Evolutionary conservation across 2,113 vertebrate species (phyloP), one percentile per base, ranked within the genome.

Genomic region (Polyodon spathula): DNA sequence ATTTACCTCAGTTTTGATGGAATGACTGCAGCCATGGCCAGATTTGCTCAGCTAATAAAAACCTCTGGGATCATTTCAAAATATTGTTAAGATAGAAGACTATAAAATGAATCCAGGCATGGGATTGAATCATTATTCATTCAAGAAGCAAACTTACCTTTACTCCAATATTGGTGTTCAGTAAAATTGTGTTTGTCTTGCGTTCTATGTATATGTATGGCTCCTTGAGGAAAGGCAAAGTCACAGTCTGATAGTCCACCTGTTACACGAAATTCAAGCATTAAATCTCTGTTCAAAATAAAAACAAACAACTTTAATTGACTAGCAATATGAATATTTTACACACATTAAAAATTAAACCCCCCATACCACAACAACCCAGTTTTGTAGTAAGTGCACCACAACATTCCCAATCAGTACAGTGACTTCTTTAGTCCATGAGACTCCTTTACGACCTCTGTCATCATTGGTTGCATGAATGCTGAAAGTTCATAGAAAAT

Each of bases 341-440:
- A n/a, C n/a, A n/a, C n/a, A n/a, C n/a, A n/a, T n/a, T n/a, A n/a
- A n/a, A n/a, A n/a, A n/a, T n/a, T n/a, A n/a, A n/a, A n/a, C n/a
- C n/a, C n/a, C n/a, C n/a, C n/a, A n/a, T 63, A 87, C 93, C 89
- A 72, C 87, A 59, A 93, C 89, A 1, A 74, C 64, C 75, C 82
- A 76, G 59, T 89, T 85, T 66, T 90, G 92, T 16, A 90, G 82
- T 1, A 95, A 81, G 72, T 78, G 76, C 56, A 94, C 85, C 0
- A 64, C 63, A 46, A 82, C 5, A 5, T 85, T 79, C 39, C 84
- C 84, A 2, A 90, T 70, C 46, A 84, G 82, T 68, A 95, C 83
- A 0, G 78, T 76, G 56, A 92, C 91, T 68, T 93, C 92, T 77
- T 92, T 88, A 6, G 91, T 95, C 93, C 93, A 94, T 63, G 92